These are phyloP conservation scores for Notarius lentiginosus DNA, from an alignment of 2,113 vertebrate genomes.

Conservation along the genomic window DNA sequence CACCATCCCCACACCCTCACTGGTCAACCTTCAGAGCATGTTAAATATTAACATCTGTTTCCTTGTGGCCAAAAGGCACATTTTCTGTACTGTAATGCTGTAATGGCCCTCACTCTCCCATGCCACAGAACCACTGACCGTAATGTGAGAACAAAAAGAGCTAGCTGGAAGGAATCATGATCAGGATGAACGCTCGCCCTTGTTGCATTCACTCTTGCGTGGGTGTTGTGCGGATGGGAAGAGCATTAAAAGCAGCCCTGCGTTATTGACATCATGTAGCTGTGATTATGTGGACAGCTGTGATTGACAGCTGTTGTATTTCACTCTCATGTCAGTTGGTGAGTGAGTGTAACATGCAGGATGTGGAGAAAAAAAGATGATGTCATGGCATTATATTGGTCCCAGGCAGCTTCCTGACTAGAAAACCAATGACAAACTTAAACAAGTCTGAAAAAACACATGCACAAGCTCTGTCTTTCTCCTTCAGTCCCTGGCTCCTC, in stretches of 20 bases:
- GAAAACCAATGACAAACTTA: background rate
- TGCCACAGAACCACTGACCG: constrained; percentile 46
- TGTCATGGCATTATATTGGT: constrained; percentile 23
- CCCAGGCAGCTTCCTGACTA: constrained; percentile 15
- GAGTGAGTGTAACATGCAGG: background rate
- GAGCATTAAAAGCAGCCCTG: background rate
- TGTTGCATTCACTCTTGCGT: background rate
- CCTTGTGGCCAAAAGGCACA: constrained; percentile 53
- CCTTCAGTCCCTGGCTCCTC: background rate
- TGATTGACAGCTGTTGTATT: constrained; percentile 1
- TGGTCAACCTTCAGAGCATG: constrained; percentile 55
- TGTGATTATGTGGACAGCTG: background rate
- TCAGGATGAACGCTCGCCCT: constrained; percentile 37
- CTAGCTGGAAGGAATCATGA: constrained; percentile 54
- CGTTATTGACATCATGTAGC: background rate
- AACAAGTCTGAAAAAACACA: background rate
- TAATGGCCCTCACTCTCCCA: constrained; percentile 57
- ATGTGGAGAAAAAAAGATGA: constrained; percentile 12
- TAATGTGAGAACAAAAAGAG: constrained; percentile 49
- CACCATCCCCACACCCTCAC: constrained; percentile 43
- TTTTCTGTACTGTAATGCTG: constrained; percentile 51
- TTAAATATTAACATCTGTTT: constrained; percentile 66
- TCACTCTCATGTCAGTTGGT: background rate
- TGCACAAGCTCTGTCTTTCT: background rate
- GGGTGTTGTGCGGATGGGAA: constrained; percentile 22